Evolutionary conservation across 2,797 vertebrate genomes (phyloP).

Genomic region (Clarias pachynema): DNA sequence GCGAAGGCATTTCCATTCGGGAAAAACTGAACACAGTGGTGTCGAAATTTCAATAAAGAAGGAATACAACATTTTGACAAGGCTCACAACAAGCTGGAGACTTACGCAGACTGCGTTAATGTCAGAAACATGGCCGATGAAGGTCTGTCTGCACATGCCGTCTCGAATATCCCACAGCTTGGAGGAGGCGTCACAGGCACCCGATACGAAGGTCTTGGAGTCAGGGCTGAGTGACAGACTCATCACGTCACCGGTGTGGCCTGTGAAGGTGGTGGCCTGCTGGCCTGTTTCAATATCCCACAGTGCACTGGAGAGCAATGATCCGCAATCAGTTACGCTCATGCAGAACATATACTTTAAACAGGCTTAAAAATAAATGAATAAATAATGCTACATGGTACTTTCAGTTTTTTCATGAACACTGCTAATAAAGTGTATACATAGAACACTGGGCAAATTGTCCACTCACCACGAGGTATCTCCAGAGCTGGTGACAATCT

Average conservation of each 20-base stretch:
- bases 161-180: constrained; percentile 87
- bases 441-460: neutral
- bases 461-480: constrained; percentile 85
- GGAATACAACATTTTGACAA: neutral
- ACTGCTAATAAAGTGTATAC: neutral
- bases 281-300: constrained; percentile 90
- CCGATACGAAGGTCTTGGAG: constrained; percentile 83
- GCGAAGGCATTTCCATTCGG: constrained; percentile 85
- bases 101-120: constrained; percentile 88
- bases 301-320: constrained; percentile 72
- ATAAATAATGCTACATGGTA: neutral
- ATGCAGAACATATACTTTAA: neutral
- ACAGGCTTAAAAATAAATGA: neutral
- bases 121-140: constrained; percentile 83
- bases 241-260: constrained; percentile 88
- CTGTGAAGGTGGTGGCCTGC: constrained; percentile 83
- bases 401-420: neutral
- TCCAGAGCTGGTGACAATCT: constrained; percentile 88
- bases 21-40: constrained; percentile 71
- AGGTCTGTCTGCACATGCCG: constrained; percentile 87
- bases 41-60: neutral
- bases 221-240: constrained; percentile 85
- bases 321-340: neutral
- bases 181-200: constrained; percentile 85
- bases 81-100: constrained; percentile 23